Base-by-base conservation (phyloP, 2,797 vertebrate species). In the Esox lucius region DNA sequence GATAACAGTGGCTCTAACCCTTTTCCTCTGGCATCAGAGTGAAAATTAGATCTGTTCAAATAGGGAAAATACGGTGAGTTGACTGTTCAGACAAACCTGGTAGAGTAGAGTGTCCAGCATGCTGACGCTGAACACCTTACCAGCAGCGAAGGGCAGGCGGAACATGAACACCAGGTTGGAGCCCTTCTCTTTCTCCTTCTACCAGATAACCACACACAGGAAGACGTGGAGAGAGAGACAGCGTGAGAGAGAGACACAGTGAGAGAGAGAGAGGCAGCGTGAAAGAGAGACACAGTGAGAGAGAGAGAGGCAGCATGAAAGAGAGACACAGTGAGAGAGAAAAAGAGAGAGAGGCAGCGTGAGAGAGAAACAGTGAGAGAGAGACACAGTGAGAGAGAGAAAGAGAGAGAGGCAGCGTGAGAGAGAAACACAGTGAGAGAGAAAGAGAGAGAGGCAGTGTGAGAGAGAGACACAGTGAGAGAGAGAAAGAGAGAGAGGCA, bases 161-260 rank as follows among this genome's bases (percentile, higher is more conserved):
- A 95, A 95, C 95, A 96, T 95, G 76, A 95, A 95, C 72, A 95
- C 93, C 81, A 95, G 88, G 88, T 95, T 96, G 81, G 95, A 96
- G 4, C 95, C 95, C 11, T 94, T 93, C 83, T 96, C 95, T 83
- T 93, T 89, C 83, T 96, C 95, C 88, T 95, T 95, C 95, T 96
- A 90, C 71, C 80, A 71, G 78, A 66, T 33, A 53, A 26, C 33
- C 64, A 68, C 48, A 31, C 16, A 73, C 53, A 74, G 56, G 24
- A 48, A 35, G 9, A 12, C 4, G 5, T 5, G 72, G 35, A 68
- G 24, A 19, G n/a, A 74, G 42, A 33, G 28, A 49, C 6, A 67
- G 33, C 82, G 82, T 67, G 69, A 76, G 64, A 72, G 5, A 83
- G 46, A 78, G 56, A 70, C 17, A 3, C 13, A 15, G 3, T 16